Evolutionary conservation across 1,140 invertebrate genomes (phyloP), one percentile per base, ranked within the genome.

Genomic region (Trinorchestia longiramus): DNA sequence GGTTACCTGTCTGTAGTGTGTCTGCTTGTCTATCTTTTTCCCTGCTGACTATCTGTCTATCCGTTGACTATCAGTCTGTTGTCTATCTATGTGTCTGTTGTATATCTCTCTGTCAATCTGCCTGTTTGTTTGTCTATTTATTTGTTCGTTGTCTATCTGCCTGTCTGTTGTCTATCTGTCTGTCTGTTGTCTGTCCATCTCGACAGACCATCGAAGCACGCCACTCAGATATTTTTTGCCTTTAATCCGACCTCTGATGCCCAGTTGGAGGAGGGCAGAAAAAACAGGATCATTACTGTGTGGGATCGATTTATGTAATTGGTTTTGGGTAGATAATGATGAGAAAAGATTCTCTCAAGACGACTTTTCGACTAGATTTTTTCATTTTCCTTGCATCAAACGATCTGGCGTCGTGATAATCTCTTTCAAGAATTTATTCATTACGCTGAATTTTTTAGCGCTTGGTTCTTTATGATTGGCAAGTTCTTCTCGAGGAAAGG

Each of bases 301-400:
- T 94, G 17, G 92, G 92, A 94, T 94, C 92, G 92, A 45, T 94
- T 94, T 94, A 94, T 94, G 44, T 94, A 94, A 94, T 94, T 94
- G 92, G 92, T 94, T 94, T 94, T 94, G 44, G 92, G 92, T 43
- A 94, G 92, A 94, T 94, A 94, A 94, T 94, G 92, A 94, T 94
- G 92, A 91, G 88, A 94, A 94, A 94, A 44, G 92, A 90, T n/a
- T 94, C 92, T 44, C 36, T 36, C 92, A n/a, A 44, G 44, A 94
- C 92, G 43, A 94, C 44, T 94, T 36, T 45, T 47, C 45, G 47
- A 94, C 36, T 91, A 43, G 44, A 28, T 94, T 94, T 94, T 45
- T 45, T 94, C 41, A 43, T 94, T 94, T 94, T n/a, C 43, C 19
- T 42, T 11, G 88, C 88, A 90, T 23, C 43, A 91, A 91, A 94